Percentiles rank a stretch among this genome's conserved stretches.
phyloP scores from a whole-genome alignment of 2,113 vertebrate genomes.

The Sander vitreus region DNA sequence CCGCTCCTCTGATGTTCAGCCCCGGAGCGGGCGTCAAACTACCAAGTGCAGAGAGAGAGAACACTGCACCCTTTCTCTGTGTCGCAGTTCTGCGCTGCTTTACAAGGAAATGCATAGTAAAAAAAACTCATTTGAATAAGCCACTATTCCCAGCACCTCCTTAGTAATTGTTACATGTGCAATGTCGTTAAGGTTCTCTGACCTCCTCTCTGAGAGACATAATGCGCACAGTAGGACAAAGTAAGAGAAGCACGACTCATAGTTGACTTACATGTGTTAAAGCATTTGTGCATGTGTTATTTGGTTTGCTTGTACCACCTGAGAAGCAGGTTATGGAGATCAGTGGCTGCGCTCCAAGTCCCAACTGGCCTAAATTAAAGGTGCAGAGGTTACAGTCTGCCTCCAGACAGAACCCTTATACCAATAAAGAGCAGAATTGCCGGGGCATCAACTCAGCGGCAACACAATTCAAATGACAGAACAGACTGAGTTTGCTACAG shows the following conservation, averaged over 20 bases:
- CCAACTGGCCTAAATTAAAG: slow-evolving; percentile 64
- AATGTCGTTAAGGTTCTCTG: slow-evolving; percentile 67
- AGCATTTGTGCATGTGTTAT: slow-evolving; percentile 66
- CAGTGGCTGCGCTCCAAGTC: slow-evolving; percentile 59
- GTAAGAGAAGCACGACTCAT: slow-evolving; percentile 59
- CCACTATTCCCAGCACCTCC: slow-evolving; percentile 65
- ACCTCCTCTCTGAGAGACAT: slow-evolving; percentile 66
- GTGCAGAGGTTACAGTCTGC: slow-evolving; percentile 53
- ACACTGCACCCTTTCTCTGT: slow-evolving; percentile 64
- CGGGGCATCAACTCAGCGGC: slow-evolving; percentile 35
- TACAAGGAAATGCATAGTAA: slow-evolving; percentile 70
- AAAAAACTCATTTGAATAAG: slow-evolving; percentile 79
- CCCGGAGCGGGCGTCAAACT: slow-evolving; percentile 84
- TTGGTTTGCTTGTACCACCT: slow-evolving; percentile 58
- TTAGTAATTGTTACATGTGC: slow-evolving; percentile 75
- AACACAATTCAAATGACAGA: slow-evolving; percentile 62
- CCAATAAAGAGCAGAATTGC: slow-evolving; percentile 63
- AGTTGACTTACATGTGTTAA: slow-evolving; percentile 77
- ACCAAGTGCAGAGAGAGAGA: slow-evolving; percentile 62
- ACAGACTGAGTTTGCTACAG: slow-evolving; percentile 42
- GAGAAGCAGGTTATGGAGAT: slow-evolving; percentile 69
- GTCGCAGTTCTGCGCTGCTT: slow-evolving; percentile 67
- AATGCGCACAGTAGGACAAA: slow-evolving; percentile 66
- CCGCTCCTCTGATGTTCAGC: slow-evolving; percentile 86
- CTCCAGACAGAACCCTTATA: slow-evolving; percentile 62